Evolutionary conservation across 1,140 invertebrate species (phyloP).

Genomic region (Oedothorax gibbosus): DNA sequence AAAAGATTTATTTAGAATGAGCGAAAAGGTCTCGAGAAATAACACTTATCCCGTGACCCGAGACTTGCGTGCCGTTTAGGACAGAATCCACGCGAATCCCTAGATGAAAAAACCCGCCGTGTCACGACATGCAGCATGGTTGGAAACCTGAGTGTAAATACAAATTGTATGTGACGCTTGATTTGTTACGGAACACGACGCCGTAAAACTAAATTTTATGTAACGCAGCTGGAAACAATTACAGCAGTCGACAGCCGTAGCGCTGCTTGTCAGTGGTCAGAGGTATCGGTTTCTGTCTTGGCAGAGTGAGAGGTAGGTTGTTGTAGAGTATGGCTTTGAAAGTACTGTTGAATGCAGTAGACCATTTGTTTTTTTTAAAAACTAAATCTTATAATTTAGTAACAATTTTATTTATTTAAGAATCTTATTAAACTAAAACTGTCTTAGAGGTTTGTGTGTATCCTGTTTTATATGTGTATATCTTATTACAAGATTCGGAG

Average conservation of each 20-base stretch:
- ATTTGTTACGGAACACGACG: not conserved
- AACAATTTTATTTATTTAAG: too few species aligned
- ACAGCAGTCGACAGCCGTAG: not conserved
- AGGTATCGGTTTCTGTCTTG: too few species aligned
- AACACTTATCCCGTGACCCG: not conserved
- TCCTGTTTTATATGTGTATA: too few species aligned
- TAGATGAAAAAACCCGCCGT: not conserved
- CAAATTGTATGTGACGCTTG: conserved; percentile 27
- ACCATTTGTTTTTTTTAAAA: too few species aligned
- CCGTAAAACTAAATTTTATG: conserved; percentile 1
- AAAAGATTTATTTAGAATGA: too few species aligned
- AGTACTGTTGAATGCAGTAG: too few species aligned
- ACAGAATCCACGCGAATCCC: not conserved
- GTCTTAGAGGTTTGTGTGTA: too few species aligned
- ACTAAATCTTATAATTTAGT: too few species aligned
- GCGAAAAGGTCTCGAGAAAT: not conserved
- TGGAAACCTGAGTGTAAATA: conserved; percentile 4
- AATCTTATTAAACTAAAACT: too few species aligned
- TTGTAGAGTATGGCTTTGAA: too few species aligned
- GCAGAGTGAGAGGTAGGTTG: too few species aligned
- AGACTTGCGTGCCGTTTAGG: conserved; percentile 17
- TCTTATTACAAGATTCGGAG: too few species aligned
- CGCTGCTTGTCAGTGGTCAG: not conserved
- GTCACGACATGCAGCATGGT: not conserved
- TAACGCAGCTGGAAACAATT: conserved; percentile 4